Conservation (phyloP, 2,113 vertebrate species). For the Perca fluviatilis region DNA sequence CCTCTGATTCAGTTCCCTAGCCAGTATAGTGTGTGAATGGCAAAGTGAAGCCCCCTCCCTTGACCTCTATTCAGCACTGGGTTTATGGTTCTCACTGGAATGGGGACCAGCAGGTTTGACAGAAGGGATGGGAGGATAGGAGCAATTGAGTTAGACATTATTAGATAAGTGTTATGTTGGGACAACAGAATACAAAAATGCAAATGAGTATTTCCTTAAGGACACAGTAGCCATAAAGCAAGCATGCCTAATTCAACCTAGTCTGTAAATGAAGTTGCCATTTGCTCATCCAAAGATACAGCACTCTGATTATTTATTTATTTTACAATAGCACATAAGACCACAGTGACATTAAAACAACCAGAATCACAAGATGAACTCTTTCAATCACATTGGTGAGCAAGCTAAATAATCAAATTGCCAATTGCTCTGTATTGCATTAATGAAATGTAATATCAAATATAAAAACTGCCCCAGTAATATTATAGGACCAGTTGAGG, state of each 20-base stretch:
- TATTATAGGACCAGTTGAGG: slow-evolving; percentile 4
- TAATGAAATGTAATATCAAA: not conserved
- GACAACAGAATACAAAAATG: not conserved
- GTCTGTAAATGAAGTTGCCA: not conserved
- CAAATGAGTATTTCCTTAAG: no score
- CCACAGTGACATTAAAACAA: not conserved
- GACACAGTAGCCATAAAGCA: not conserved
- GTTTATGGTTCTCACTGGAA: slow-evolving; percentile 9
- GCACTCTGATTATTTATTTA: not conserved
- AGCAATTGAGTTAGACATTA: not conserved
- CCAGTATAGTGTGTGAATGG: not conserved
- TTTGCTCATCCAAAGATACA: not conserved
- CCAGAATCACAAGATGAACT: not conserved
- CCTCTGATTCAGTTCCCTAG: not conserved
- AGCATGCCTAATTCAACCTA: not conserved
- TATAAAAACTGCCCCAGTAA: not conserved
- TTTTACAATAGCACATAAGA: not conserved
- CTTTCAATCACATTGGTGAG: not conserved
- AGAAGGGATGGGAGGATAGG: not conserved
- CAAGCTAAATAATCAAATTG: not conserved
- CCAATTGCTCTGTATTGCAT: not conserved
- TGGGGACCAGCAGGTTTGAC: not conserved
- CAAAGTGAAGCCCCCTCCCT: not conserved
- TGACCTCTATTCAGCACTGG: slow-evolving; percentile 12
- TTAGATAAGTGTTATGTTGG: not conserved